A percentile compares a stretch with the other conserved stretches of the same genome.
These are phyloP conservation scores for Periophthalmodon schlosseri DNA, from an alignment of 2,113 vertebrate species.

Conservation along the genomic window DNA sequence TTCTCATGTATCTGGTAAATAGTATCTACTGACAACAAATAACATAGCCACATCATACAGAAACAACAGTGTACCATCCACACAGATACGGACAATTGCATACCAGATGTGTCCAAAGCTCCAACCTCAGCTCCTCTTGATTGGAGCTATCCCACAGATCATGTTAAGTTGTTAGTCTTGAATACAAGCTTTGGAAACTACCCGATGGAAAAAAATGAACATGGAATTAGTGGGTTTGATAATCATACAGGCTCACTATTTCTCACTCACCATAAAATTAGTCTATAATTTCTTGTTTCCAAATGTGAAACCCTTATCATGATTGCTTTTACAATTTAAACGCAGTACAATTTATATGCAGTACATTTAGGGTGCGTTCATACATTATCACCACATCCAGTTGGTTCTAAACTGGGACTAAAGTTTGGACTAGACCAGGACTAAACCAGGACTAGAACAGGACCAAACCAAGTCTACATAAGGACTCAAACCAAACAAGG, in stretches of 20 bases:
- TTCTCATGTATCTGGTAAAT: constrained; percentile 51
- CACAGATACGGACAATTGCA: constrained; percentile 54
- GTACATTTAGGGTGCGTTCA: no score
- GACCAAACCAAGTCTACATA: no score
- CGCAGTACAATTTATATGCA: no score
- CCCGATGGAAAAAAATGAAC: constrained; percentile 1
- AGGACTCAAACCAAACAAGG: no score
- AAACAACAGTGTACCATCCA: constrained; percentile 26
- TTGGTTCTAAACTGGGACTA: no score
- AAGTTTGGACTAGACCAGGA: no score
- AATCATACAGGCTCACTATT: constrained; percentile 1
- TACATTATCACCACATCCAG: no score
- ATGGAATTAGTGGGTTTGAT: not conserved
- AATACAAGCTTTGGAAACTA: constrained; percentile 1
- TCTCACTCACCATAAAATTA: not conserved
- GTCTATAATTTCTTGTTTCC: not conserved
- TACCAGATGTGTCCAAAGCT: constrained; percentile 57
- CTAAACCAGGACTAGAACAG: no score
- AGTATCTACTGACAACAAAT: constrained; percentile 66
- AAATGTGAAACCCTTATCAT: not conserved
- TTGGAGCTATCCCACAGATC: constrained; percentile 49
- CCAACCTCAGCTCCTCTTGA: constrained; percentile 45
- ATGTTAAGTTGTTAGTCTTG: constrained; percentile 26
- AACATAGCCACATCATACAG: constrained; percentile 29
- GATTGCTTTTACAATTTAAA: not conserved